Base-by-base conservation (phyloP, 2,888 invertebrate genomes). In the Apodemia duryi region DNA sequence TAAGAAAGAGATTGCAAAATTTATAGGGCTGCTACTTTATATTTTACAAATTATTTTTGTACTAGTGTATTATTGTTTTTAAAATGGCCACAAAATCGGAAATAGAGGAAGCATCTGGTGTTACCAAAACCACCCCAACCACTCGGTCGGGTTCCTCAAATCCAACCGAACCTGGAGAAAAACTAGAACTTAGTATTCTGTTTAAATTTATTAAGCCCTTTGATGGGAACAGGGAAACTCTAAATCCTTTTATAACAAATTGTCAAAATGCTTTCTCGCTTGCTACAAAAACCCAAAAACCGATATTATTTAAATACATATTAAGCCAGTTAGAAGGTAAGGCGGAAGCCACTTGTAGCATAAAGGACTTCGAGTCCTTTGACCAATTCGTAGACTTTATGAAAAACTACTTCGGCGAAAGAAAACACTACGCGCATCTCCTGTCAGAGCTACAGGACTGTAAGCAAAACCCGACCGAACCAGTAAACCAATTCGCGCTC, bases 281-380 rank as follows among this genome's bases (percentile, higher is more conserved):
- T 1, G 60, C 35, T 2, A 60, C 60, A 1, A 60, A 35, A n/a
- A 11, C 6, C 6, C 60, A 60, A 60, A 60, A 35, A 60, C 35
- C n/a, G 4, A 60, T 60, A 1, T 13, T 35, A 6, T 60, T 60
- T 6, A 60, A 60, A 60, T 60, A 60, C 7, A 60, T 60, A n/a
- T n/a, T 60, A 35, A 60, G 35, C 7, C 60, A 60, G 35, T 35
- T 60, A 60, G n/a, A 60, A 35, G 35, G 35, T 32, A 35, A 60
- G 32, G 60, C 60, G 35, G 60, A 60, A n/a, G 60, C n/a, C 2
- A 35, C 35, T 1, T 35, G 35, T 11, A 35, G 60, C 6, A 35
- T 60, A 29, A 60, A 60, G 7, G 13, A 60, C 6, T 60, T 60
- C 3, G 60, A 60, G 7, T 32, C 60, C 7, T 60, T 60, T 35